These are phyloP conservation scores for Lepus americanus DNA, from an alignment of 2,113 vertebrate species.

Conservation along the genomic window DNA sequence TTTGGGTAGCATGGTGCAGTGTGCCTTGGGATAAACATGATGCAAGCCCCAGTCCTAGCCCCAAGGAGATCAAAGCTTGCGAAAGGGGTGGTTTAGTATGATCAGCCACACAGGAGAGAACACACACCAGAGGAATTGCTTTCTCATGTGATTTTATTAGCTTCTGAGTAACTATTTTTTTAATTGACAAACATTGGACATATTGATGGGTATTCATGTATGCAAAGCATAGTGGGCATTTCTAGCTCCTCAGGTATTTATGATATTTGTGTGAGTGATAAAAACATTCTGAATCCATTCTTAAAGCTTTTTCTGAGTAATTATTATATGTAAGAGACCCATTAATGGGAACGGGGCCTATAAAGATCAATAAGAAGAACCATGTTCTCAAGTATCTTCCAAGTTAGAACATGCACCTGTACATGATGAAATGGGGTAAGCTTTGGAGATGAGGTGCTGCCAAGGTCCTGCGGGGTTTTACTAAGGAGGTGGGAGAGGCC, in stretches of 20 bases:
- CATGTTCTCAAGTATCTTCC: neutral
- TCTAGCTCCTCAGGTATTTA: too few relatives aligned
- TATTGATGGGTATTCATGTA: too few relatives aligned
- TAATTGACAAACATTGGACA: too few relatives aligned
- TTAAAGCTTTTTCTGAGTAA: neutral
- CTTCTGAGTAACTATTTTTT: too few relatives aligned
- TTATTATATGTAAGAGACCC: neutral
- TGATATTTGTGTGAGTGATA: too few relatives aligned
- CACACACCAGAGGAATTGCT: fast-evolving
- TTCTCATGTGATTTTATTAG: neutral
- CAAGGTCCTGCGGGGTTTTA: neutral
- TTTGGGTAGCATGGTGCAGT: fast-evolving
- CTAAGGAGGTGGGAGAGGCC: neutral
- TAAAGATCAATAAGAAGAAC: neutral
- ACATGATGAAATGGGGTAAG: neutral
- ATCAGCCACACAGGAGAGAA: too few relatives aligned
- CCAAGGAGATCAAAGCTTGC: neutral
- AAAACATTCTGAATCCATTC: too few relatives aligned
- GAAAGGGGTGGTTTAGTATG: fast-evolving
- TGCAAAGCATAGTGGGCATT: too few relatives aligned
- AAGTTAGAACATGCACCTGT: neutral
- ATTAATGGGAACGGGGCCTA: neutral
- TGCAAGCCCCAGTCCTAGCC: fast-evolving
- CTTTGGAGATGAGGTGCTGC: too few relatives aligned
- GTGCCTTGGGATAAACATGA: fast-evolving